Conservation (phyloP, 2,797 vertebrate species). For the Molossus molossus region DNA sequence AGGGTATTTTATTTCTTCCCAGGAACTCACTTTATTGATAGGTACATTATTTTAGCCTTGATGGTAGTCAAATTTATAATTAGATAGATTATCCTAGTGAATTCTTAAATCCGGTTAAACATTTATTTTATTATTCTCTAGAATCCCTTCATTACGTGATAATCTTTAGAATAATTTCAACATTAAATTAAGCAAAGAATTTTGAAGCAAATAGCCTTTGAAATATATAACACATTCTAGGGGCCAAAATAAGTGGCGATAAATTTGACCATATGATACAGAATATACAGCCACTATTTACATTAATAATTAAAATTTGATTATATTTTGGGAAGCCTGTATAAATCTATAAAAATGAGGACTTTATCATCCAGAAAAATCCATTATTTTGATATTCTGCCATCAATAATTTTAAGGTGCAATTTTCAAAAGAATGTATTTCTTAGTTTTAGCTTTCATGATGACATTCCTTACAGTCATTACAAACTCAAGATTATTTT, state of each 20-base stretch:
- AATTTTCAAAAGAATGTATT: constrained; percentile 65
- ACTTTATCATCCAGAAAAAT: neutral
- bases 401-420: constrained; percentile 17
- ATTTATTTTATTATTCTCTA: constrained; percentile 69
- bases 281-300: constrained; percentile 36
- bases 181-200: constrained; percentile 69
- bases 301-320: constrained; percentile 68
- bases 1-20: constrained; percentile 57
- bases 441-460: constrained; percentile 54
- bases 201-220: constrained; percentile 64
- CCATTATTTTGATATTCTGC: constrained; percentile 14
- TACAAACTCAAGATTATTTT: constrained; percentile 52
- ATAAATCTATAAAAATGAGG: constrained; percentile 41
- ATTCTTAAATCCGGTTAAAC: constrained; percentile 74
- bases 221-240: constrained; percentile 26
- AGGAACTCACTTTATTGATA: constrained; percentile 73
- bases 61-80: constrained; percentile 71
- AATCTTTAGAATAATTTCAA: constrained; percentile 59
- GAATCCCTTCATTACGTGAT: constrained; percentile 66
- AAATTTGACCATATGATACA: neutral
- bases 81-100: constrained; percentile 69
- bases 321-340: constrained; percentile 51
- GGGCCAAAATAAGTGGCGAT: neutral
- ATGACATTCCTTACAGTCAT: constrained; percentile 27
- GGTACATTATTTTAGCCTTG: constrained; percentile 55